Conservation (phyloP, 2,113 vertebrate genomes). For the Numenius arquata region DNA sequence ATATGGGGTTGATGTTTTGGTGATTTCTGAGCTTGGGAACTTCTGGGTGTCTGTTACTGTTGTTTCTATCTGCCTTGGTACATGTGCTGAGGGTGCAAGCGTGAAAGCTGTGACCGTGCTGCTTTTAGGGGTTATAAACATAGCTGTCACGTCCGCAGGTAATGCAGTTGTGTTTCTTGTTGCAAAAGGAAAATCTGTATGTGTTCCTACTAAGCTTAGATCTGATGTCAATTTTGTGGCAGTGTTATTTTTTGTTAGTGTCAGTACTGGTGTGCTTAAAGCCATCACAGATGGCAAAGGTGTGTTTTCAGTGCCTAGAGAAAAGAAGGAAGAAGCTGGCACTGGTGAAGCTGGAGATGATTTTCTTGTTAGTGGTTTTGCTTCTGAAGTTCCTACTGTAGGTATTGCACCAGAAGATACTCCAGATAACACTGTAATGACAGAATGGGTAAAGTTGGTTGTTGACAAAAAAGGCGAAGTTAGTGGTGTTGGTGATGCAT, state of each 20-base stretch:
- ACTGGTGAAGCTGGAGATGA: constrained; percentile 66
- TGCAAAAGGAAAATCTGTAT: constrained; percentile 67
- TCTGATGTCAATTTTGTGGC: constrained; percentile 55
- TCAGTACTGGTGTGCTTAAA: constrained; percentile 58
- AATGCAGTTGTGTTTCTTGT: constrained; percentile 66
- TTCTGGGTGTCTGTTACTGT: constrained; percentile 44
- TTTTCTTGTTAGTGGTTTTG: constrained; percentile 69
- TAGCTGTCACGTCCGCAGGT: constrained; percentile 30
- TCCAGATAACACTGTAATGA: constrained; percentile 75
- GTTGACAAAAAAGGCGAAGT: constrained; percentile 34
- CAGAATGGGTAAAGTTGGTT: constrained; percentile 70
- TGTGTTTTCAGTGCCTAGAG: constrained; percentile 75
- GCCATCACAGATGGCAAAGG: constrained; percentile 65
- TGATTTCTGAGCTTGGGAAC: constrained; percentile 58
- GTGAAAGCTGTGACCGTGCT: constrained; percentile 23
- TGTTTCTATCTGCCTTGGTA: constrained; percentile 73
- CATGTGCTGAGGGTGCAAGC: constrained; percentile 60
- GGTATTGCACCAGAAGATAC: constrained; percentile 68
- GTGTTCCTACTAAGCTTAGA: constrained; percentile 51
- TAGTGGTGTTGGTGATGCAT: constrained; percentile 60
- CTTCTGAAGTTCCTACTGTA: constrained; percentile 66
- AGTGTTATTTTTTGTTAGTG: constrained; percentile 66
- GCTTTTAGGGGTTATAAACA: constrained; percentile 58
- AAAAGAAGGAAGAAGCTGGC: constrained; percentile 73
- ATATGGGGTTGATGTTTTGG: constrained; percentile 62